Base-by-base conservation (phyloP, 2,888 invertebrate genomes). In the Torymus auratus region DNA sequence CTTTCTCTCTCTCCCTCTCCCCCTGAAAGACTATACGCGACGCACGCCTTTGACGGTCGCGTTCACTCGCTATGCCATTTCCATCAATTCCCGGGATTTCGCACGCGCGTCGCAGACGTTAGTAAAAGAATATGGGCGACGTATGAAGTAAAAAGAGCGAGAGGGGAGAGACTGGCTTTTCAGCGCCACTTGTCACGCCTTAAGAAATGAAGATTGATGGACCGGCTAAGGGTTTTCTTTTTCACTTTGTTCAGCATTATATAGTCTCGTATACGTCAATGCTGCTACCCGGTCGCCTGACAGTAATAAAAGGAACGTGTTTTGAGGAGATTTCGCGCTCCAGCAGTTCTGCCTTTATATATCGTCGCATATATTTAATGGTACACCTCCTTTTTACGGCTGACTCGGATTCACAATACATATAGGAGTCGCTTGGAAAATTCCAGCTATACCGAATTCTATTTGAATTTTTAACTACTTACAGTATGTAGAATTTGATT, bases 141-240 rank as follows among this genome's bases (percentile, higher is more conserved):
- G 61, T 15, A 41, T 10, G 23, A 15, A 10, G 17, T 23, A 78
- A n/a, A 64, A 23, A 20, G 65, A 76, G 60, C 52, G 56, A 52
- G 62, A n/a, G n/a, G n/a, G 13, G 20, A 56, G 14, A 60, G 78
- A 70, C 65, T 72, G 60, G 75, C 62, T 82, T 82, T 78, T 82
- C 79, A 71, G 64, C 70, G 62, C 78, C 78, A 81, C 78, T 81
- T 81, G 78, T 81, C 81, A 70, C 73, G 74, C 61, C 55, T 68
- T 68, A 78, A 81, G 81, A 70, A 82, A 82, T 82, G 82, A 82
- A 82, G 82, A 82, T 82, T 82, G 78, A 82, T 82, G 15, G 75
- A 20, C 28, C 41, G 28, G 28, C 23, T 20, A 62, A 67, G 74
- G 78, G 64, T 74, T 74, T 67, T 81, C 55, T 58, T 67, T 71